A percentile compares a stretch with the other conserved stretches of the same genome.
These are phyloP conservation scores for Mamestra configurata DNA, from an alignment of 1,140 invertebrate species.

Conservation along the genomic window DNA sequence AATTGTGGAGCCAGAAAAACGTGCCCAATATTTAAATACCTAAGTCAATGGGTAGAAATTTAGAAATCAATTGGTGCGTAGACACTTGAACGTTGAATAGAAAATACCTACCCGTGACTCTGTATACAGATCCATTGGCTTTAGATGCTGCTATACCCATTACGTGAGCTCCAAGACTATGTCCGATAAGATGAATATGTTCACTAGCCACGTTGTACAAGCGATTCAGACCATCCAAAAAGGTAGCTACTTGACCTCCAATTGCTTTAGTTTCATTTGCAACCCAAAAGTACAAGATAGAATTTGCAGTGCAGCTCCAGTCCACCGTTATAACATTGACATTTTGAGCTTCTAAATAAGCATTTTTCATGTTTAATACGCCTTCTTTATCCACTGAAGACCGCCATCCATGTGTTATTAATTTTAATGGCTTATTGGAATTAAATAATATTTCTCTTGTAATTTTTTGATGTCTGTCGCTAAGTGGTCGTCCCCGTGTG, in stretches of 20 bases:
- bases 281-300: slow-evolving; percentile 89
- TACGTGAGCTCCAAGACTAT: slow-evolving; percentile 95
- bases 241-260: slow-evolving; percentile 87
- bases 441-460: slow-evolving; percentile 13
- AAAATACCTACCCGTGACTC: slow-evolving; percentile 86
- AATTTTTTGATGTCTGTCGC: background rate
- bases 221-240: slow-evolving; percentile 89
- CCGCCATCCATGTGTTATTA: slow-evolving; percentile 66
- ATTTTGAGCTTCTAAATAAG: slow-evolving; percentile 59
- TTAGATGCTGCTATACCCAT: slow-evolving; percentile 92
- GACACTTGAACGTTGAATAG: too few species aligned
- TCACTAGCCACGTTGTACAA: slow-evolving; percentile 86
- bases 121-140: slow-evolving; percentile 85
- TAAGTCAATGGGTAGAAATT: too few species aligned
- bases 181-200: slow-evolving; percentile 91
- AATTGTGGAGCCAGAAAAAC: too few species aligned
- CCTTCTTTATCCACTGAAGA: slow-evolving; percentile 54
- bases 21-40: too few species aligned
- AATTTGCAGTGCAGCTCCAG: slow-evolving; percentile 89
- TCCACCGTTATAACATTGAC: slow-evolving; percentile 86
- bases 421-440: slow-evolving; percentile 51
- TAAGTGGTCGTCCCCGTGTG: slow-evolving; percentile 10
- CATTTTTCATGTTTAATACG: slow-evolving; percentile 56
- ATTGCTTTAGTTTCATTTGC: slow-evolving; percentile 88
- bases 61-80: too few species aligned